Base-by-base conservation (phyloP, 2,888 invertebrate species). In the Ceratothoa steindachneri region DNA sequence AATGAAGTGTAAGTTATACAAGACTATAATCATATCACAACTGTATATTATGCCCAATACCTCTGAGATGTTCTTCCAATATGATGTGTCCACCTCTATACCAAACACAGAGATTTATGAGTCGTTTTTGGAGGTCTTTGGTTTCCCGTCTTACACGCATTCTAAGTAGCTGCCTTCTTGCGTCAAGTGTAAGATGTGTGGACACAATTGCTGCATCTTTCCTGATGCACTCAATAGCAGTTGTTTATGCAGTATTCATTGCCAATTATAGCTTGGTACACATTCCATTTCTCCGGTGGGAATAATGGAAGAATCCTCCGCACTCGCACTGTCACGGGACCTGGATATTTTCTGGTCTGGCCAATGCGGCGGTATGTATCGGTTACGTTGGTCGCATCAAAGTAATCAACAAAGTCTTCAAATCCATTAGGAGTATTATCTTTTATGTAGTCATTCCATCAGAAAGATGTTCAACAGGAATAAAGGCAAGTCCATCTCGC, bases 221-320 rank as follows among this genome's bases (percentile, higher is more conserved):
- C n/a, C n/a, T n/a, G n/a, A n/a, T n/a, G n/a, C n/a, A n/a, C n/a
- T n/a, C n/a, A n/a, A 51, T 15, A 51, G 51, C 9, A 15, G 60
- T 60, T 60, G 29, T 66, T 22, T 7, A 9, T 66, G 29, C 29
- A 27, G 9, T 29, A 4, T 27, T 66, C 29, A 9, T n/a, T n/a
- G 9, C 28, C 24, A 66, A 28, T 29, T 9, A 28, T 66, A 9
- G 67, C 67, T 27, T 66, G 28, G n/a, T 27, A n/a, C 7, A 66
- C 67, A 66, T 66, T 66, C 67, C 67, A 66, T 66, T 22, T 22
- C 29, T 66, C 24, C 9, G 68, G 41, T 29, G 68, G 30, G 22
- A 68, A 68, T 9, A 68, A 68, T 4, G 9, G n/a, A 29, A 31
- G 31, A 31, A 68, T 68, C 30, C 30, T 27, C 31, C 68, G 9